Evolutionary conservation across 2,888 invertebrate species (phyloP), one percentile per base, ranked within the genome.

Genomic region (Caenorhabditis sulstoni): DNA sequence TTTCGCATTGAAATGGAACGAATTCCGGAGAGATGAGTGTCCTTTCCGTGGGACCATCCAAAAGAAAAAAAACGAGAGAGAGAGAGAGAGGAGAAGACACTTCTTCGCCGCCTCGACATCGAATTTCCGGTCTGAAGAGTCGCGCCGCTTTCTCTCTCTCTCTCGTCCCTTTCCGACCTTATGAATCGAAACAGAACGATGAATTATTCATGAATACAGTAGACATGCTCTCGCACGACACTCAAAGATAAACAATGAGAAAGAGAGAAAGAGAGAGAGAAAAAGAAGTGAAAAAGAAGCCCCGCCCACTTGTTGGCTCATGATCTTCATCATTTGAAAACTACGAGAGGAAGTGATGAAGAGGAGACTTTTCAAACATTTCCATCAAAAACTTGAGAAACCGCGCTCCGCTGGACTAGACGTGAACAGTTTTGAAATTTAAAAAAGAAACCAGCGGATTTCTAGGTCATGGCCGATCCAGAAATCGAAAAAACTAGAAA

Each of bases 221-320:
- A 29, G 29, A 29, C 29, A 29, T 29, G 29, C 29, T n/a, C n/a
- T n/a, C n/a, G n/a, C n/a, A 45, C 11, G 45, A 35, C 23, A 44
- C 41, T 14, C 58, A n/a, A 47, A n/a, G 50, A 50, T 29, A 53
- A 61, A 70, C 50, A 58, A 11, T 47, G n/a, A n/a, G 29, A 29
- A 29, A 37, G 9, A 23, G 23, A 49, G 14, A 22, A 29, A 16
- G 8, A 55, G 39, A 62, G 49, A 49, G n/a, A 29, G 4, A 29
- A 29, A 29, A 3, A 29, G 4, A n/a, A n/a, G n/a, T n/a, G 29
- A 9, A 45, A 57, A 50, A 71, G 53, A 44, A 74, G 22, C 18
- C 73, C 59, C 81, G 82, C 82, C 81, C 83, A 79, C 81, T 79
- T 81, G 79, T 83, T 79, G 80, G 81, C 29, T 29, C 29, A 29